phyloP scores from a whole-genome alignment of 2,113 vertebrate species.

The Petrocephalus microphthalmus region DNA sequence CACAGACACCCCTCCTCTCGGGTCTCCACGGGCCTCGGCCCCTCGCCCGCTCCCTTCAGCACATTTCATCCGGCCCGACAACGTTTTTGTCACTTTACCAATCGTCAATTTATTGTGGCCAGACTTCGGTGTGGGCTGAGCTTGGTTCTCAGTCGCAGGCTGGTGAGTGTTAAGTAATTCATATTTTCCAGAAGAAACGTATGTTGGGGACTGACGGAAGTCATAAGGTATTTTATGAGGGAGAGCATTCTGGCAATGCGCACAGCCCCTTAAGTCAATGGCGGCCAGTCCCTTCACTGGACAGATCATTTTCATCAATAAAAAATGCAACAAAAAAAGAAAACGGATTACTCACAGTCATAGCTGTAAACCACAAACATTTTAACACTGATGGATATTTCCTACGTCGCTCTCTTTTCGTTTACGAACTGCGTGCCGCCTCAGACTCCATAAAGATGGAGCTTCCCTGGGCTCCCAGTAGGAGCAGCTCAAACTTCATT shows the following conservation, averaged over 20 bases:
- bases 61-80: background rate
- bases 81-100: background rate
- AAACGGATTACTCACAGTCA: background rate
- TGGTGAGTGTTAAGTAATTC: background rate
- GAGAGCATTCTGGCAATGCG: background rate
- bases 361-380: background rate
- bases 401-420: slow-evolving; percentile 45
- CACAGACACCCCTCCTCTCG: too few species aligned
- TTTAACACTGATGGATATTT: slow-evolving; percentile 44
- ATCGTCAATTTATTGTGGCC: background rate
- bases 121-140: background rate
- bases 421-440: slow-evolving; percentile 51
- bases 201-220: background rate
- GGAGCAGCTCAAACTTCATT: slow-evolving; percentile 52
- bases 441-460: slow-evolving; percentile 28
- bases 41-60: too few species aligned
- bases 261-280: background rate
- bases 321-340: background rate
- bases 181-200: background rate
- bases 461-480: slow-evolving; percentile 24
- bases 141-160: background rate
- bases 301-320: background rate
- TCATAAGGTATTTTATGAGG: slow-evolving; percentile 6
- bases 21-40: too few species aligned
- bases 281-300: background rate